Evolutionary conservation across 2,888 invertebrate genomes (phyloP).

Genomic region (Ormyrus rosae): DNA sequence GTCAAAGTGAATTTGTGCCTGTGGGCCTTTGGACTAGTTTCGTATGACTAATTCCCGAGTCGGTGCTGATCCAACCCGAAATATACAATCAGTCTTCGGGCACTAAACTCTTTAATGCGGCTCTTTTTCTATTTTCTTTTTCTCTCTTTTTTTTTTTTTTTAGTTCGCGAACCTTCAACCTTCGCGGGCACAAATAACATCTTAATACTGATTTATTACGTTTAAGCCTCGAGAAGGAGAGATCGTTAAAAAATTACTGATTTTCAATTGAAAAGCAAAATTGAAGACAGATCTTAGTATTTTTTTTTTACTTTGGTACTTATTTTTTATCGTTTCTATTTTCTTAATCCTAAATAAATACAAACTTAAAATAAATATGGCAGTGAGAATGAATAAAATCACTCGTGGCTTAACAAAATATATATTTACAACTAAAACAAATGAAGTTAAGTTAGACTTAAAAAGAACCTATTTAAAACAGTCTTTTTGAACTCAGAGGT

Average conservation of each 20-base stretch:
- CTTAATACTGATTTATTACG: slow-evolving; percentile 53
- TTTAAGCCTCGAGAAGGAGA: slow-evolving; percentile 29
- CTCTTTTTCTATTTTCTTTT: slow-evolving; percentile 25
- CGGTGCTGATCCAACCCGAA: slow-evolving; percentile 55
- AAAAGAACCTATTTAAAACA: slow-evolving; percentile 20
- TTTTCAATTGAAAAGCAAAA: not conserved
- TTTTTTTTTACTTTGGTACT: no score
- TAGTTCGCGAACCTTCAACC: slow-evolving; percentile 40
- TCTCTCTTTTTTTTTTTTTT: slow-evolving; percentile 17
- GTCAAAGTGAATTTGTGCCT: slow-evolving; percentile 59
- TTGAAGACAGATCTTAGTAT: no score
- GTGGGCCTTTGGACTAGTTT: slow-evolving; percentile 73
- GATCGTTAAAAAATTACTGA: slow-evolving; percentile 1
- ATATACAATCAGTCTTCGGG: slow-evolving; percentile 72
- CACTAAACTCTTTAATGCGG: slow-evolving; percentile 61
- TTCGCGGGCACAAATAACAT: slow-evolving; percentile 44
- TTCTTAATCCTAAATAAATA: not conserved
- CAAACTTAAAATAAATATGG: slow-evolving; percentile 3
- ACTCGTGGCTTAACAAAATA: not conserved
- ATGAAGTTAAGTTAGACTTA: not conserved
- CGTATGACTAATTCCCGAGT: slow-evolving; percentile 72
- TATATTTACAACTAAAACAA: slow-evolving; percentile 4
- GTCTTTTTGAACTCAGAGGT: slow-evolving; percentile 21
- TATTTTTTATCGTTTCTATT: no score
- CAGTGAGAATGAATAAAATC: slow-evolving; percentile 11